Evolutionary conservation across 2,113 vertebrate genomes (phyloP).

Genomic region (Acrocephalus kingi): DNA sequence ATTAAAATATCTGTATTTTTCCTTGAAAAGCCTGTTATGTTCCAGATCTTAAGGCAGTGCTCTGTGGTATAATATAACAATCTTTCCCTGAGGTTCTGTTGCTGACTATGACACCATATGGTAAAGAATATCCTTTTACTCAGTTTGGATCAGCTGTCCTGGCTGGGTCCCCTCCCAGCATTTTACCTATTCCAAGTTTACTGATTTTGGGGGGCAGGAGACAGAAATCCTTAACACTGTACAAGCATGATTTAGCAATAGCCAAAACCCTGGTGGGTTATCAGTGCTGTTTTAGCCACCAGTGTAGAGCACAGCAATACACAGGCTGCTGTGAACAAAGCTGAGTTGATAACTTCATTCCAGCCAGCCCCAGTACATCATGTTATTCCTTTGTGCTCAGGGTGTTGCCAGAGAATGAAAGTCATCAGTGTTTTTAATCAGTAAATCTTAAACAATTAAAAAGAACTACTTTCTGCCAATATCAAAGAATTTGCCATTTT

Average conservation of each 20-base stretch:
- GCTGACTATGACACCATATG: neutral
- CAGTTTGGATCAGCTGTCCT: neutral
- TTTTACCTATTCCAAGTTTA: neutral
- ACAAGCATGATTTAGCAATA: neutral
- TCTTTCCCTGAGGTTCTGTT: neutral
- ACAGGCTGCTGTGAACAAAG: neutral
- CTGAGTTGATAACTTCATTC: neutral
- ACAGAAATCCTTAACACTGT: neutral
- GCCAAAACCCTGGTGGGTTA: neutral
- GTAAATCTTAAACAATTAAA: neutral
- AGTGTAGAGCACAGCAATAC: neutral
- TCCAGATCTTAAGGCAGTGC: neutral
- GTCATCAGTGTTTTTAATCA: neutral
- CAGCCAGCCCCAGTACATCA: neutral
- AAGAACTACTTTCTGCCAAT: fast-evolving
- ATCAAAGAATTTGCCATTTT: neutral
- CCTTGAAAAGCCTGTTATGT: neutral
- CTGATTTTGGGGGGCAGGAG: neutral
- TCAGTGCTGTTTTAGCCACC: neutral
- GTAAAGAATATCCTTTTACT: neutral
- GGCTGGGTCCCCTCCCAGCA: neutral
- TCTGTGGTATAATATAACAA: neutral
- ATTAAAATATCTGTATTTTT: neutral
- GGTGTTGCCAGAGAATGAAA: neutral
- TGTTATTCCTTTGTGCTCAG: neutral